Conservation (phyloP, 1,140 invertebrate genomes). For the Bilobella aurantiaca region DNA sequence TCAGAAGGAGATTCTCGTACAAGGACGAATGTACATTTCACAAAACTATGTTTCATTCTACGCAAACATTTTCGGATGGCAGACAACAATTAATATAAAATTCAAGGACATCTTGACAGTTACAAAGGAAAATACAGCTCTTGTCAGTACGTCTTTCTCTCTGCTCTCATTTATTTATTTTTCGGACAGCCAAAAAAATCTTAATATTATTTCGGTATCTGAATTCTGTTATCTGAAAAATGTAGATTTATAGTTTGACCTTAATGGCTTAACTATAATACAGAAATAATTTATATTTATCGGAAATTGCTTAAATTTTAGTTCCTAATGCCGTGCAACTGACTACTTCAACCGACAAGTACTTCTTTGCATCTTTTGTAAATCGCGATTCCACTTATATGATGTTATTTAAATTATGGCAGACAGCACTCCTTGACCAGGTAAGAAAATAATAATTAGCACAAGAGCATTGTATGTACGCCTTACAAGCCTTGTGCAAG, state of each 20-base stretch:
- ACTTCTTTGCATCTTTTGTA: constrained; percentile 86
- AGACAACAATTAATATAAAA: constrained; percentile 56
- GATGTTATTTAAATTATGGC: constrained; percentile 90
- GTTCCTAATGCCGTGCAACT: constrained; percentile 92
- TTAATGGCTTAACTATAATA: too few relatives aligned
- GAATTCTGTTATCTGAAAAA: too few relatives aligned
- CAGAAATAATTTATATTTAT: too few relatives aligned
- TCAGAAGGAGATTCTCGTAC: constrained; percentile 83
- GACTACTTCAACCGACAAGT: constrained; percentile 69
- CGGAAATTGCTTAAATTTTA: not conserved
- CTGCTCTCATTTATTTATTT: too few relatives aligned
- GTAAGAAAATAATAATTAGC: too few relatives aligned
- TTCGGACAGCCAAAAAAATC: too few relatives aligned
- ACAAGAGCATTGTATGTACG: too few relatives aligned
- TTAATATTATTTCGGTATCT: too few relatives aligned
- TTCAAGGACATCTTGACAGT: constrained; percentile 85
- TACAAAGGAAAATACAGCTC: constrained; percentile 82
- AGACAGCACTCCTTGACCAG: constrained; percentile 84
- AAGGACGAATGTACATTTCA: constrained; percentile 82
- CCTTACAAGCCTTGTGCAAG: too few relatives aligned
- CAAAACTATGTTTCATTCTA: constrained; percentile 91
- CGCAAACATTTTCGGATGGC: constrained; percentile 90
- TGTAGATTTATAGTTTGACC: too few relatives aligned
- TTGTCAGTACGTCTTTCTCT: constrained; percentile 48
- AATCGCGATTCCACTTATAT: constrained; percentile 85